Conservation (phyloP, 2,797 vertebrate species). For the Poeciliopsis gracilis region DNA sequence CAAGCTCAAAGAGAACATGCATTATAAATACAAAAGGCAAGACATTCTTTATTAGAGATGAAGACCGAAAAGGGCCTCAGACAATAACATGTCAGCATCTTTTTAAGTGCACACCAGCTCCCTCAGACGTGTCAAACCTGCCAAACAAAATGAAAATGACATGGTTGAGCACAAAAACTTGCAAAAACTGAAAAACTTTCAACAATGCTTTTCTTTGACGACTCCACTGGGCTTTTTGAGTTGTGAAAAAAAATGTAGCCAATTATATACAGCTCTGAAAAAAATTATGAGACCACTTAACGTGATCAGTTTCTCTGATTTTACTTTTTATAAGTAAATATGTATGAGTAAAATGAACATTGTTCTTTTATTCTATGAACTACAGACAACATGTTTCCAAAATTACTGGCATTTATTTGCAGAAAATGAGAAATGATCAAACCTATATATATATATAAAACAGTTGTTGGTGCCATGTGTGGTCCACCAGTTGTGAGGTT, state of each 20-base stretch:
- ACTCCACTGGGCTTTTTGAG: conserved; percentile 34
- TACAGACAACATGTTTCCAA: too few relatives aligned
- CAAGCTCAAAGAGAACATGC: conserved; percentile 75
- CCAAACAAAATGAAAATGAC: conserved; percentile 81
- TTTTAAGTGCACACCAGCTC: conserved; percentile 75
- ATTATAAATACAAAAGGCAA: conserved; percentile 81
- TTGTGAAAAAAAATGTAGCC: conserved; percentile 58
- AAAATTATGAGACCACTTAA: too few relatives aligned
- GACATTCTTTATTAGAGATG: conserved; percentile 79
- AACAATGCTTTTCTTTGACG: conserved; percentile 50
- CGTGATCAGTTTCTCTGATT: too few relatives aligned
- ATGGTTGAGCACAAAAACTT: conserved; percentile 65
- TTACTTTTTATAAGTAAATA: too few relatives aligned
- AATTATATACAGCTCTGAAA: neutral
- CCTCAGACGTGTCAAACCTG: conserved; percentile 72
- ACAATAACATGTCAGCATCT: conserved; percentile 81
- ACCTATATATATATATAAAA: too few relatives aligned
- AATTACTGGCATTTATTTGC: too few relatives aligned
- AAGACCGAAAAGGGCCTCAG: conserved; percentile 76
- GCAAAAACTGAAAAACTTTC: conserved; percentile 68
- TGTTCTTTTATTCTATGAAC: too few relatives aligned
- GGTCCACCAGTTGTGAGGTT: too few relatives aligned
- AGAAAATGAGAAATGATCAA: too few relatives aligned
- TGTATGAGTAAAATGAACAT: too few relatives aligned
- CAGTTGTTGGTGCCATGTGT: too few relatives aligned